phyloP scores from a whole-genome alignment of 64 coral and sea anemone species.

The Stichodactyla helianthus region DNA sequence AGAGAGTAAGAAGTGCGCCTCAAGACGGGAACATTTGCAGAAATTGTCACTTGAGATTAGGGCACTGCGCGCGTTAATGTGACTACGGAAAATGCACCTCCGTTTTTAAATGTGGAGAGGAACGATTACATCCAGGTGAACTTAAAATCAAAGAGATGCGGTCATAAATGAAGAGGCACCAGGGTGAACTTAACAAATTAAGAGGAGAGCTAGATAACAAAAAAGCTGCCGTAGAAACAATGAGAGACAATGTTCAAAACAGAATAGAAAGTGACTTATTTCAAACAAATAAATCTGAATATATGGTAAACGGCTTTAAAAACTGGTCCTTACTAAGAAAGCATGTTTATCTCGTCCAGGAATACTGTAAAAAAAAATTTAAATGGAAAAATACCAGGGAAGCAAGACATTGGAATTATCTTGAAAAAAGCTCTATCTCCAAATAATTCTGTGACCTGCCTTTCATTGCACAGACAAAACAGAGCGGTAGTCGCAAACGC shows the following conservation, averaged over 20 bases:
- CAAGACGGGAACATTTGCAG: constrained; percentile 48
- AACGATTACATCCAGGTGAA: constrained; percentile 46
- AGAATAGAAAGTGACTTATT: constrained; percentile 33
- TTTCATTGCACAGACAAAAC: no score
- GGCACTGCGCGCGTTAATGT: constrained; percentile 22
- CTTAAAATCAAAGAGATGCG: constrained; percentile 35
- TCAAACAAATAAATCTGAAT: constrained; percentile 16
- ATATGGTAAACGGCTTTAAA: constrained; percentile 25
- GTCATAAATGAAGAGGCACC: constrained; percentile 28
- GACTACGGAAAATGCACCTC: neutral
- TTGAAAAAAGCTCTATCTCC: no score
- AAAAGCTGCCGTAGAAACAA: constrained; percentile 31
- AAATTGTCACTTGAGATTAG: constrained; percentile 37
- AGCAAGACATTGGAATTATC: no score
- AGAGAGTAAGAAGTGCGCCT: constrained; percentile 20
- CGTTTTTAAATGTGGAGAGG: constrained; percentile 16
- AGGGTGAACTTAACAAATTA: constrained; percentile 32
- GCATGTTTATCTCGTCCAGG: constrained; percentile 29
- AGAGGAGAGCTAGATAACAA: constrained; percentile 12
- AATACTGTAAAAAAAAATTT: constrained; percentile 33
- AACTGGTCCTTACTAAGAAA: constrained; percentile 39
- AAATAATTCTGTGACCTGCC: no score
- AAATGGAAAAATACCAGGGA: constrained; percentile 42
- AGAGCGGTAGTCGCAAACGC: neutral
- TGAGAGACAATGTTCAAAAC: constrained; percentile 25